These are phyloP conservation scores for Biston stratarius DNA, from an alignment of 2,888 invertebrate genomes.

Conservation along the genomic window DNA sequence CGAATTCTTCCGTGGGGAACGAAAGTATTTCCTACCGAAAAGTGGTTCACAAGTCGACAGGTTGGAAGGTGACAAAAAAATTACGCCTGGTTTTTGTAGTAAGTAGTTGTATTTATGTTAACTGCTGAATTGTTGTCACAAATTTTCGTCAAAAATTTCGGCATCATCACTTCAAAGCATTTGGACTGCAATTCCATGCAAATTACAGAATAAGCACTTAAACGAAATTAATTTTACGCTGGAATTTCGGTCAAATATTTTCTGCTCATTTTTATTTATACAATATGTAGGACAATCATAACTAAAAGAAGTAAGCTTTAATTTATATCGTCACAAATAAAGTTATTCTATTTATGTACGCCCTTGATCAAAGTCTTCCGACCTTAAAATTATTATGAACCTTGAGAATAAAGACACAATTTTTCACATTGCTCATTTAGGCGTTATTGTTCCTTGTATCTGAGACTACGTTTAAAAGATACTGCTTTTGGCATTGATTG, in stretches of 20 bases:
- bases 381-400: neutral
- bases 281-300: neutral
- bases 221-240: no score
- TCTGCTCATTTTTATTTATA: no score
- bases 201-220: no score
- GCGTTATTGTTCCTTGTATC: slow-evolving; percentile 30
- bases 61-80: slow-evolving; percentile 8
- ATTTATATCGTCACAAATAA: no score
- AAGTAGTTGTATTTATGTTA: neutral
- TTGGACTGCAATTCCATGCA: neutral
- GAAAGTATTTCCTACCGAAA: slow-evolving; percentile 11
- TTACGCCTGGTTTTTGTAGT: slow-evolving; percentile 1
- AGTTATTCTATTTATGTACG: no score
- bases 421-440: slow-evolving; percentile 18
- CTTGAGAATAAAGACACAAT: slow-evolving; percentile 3
- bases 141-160: neutral
- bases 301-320: neutral
- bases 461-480: slow-evolving; percentile 29
- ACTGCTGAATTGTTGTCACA: neutral
- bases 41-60: slow-evolving; percentile 1
- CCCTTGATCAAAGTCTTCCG: no score
- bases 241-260: no score
- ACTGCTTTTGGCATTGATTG: slow-evolving; percentile 42
- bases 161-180: neutral
- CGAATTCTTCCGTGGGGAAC: slow-evolving; percentile 32